Evolutionary conservation across 1,140 invertebrate species (phyloP).

Genomic region (Pseudoatta argentina): DNA sequence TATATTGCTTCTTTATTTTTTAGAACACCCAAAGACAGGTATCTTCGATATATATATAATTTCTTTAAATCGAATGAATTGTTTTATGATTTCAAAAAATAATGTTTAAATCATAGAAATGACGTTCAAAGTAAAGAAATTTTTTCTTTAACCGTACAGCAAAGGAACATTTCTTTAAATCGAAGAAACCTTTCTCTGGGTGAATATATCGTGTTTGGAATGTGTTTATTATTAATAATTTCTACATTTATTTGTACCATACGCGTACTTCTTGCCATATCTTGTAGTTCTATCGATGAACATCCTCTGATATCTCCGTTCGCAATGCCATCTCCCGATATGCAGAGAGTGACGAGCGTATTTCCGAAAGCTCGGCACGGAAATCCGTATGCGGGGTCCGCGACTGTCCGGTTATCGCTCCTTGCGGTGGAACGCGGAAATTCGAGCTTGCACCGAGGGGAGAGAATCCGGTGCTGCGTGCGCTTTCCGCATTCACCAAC

Average conservation of each 20-base stretch:
- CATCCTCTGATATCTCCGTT: not conserved
- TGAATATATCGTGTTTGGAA: not conserved
- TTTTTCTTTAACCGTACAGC: too few relatives aligned
- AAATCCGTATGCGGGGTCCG: constrained; percentile 58
- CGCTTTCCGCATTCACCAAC: constrained; percentile 70
- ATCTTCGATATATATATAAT: too few relatives aligned
- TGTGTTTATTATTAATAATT: not conserved
- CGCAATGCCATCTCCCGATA: constrained; percentile 19
- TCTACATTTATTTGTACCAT: too few relatives aligned
- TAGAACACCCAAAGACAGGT: too few relatives aligned
- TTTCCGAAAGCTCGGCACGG: constrained; percentile 62
- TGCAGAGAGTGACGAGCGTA: constrained; percentile 42
- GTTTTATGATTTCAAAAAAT: too few relatives aligned
- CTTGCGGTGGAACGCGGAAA: constrained; percentile 70
- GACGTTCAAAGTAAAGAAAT: too few relatives aligned
- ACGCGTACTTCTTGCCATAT: not conserved
- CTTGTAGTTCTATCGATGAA: constrained; percentile 9
- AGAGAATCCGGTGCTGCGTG: constrained; percentile 53
- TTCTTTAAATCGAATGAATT: too few relatives aligned
- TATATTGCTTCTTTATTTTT: not conserved
- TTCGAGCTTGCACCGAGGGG: constrained; percentile 68
- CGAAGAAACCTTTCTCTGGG: too few relatives aligned
- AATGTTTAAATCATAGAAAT: too few relatives aligned
- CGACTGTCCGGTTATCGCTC: constrained; percentile 65
- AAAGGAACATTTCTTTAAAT: too few relatives aligned